A percentile compares a stretch with the other conserved stretches of the same genome.
phyloP scores from a whole-genome alignment of 2,113 vertebrate species.

The Bubo scandiacus region DNA sequence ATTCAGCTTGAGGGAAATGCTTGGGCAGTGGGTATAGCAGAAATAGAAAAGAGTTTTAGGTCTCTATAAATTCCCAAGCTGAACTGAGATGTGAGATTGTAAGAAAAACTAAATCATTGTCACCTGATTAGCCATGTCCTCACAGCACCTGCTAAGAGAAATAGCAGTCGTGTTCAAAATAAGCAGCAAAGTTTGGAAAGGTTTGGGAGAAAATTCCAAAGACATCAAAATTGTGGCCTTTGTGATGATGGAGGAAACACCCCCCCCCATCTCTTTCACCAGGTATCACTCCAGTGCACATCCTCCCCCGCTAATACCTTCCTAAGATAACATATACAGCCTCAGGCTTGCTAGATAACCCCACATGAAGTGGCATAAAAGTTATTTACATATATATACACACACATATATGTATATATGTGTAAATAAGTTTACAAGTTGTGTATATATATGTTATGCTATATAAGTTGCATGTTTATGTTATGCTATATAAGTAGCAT shows the following conservation, averaged over 20 bases:
- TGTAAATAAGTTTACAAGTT: not conserved
- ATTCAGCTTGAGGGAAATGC: not conserved
- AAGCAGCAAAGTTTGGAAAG: not conserved
- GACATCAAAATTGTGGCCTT: not conserved
- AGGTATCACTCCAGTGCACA: not conserved
- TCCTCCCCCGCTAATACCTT: not conserved
- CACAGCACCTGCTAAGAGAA: not conserved
- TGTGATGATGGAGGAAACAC: not conserved
- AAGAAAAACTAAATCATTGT: not conserved
- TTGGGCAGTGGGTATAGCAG: not conserved
- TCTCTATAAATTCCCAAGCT: not conserved
- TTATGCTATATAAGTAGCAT: not conserved
- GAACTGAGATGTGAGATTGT: not conserved
- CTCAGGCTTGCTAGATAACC: not conserved
- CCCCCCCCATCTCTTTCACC: fast-evolving
- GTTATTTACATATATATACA: not conserved
- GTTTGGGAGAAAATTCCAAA: not conserved
- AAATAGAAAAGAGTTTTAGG: not conserved
- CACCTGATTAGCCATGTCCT: not conserved
- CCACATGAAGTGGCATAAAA: not conserved
- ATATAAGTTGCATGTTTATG: not conserved
- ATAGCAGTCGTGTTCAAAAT: not conserved
- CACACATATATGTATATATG: not conserved
- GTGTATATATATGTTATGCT: not conserved
- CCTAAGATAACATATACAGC: not conserved